These are phyloP conservation scores for Callochromis pleurospilus DNA, from an alignment of 2,113 vertebrate genomes.

Conservation along the genomic window DNA sequence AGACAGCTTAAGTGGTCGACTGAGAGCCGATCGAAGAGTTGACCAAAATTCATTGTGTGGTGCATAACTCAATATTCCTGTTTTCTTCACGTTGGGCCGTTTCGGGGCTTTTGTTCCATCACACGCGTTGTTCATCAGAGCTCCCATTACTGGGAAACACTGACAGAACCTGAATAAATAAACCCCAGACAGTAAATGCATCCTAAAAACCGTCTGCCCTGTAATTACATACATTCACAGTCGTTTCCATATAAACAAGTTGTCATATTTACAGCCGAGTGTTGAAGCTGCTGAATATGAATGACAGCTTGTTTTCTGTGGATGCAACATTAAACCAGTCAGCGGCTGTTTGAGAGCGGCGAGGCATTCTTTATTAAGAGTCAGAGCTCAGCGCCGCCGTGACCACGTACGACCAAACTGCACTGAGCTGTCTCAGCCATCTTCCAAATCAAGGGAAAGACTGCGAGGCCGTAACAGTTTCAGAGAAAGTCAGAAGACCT, in stretches of 20 bases:
- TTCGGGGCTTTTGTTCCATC: slow-evolving; percentile 15
- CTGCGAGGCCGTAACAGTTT: background rate
- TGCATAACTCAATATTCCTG: background rate
- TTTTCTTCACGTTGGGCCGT: background rate
- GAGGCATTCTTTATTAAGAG: background rate
- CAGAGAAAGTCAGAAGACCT: background rate
- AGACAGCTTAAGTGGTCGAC: slow-evolving; percentile 54
- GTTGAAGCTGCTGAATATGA: background rate
- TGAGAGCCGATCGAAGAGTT: background rate
- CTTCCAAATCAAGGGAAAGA: background rate
- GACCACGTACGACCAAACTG: background rate
- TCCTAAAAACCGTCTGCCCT: background rate
- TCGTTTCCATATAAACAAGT: background rate
- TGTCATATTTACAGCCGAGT: background rate
- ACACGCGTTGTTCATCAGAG: slow-evolving; percentile 3
- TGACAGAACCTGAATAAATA: slow-evolving; percentile 18
- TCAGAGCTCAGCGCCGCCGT: background rate
- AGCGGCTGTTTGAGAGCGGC: background rate
- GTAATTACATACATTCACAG: slow-evolving; percentile 22
- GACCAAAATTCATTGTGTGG: background rate
- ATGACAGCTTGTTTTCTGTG: background rate
- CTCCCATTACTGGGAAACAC: slow-evolving; percentile 14
- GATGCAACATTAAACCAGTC: background rate
- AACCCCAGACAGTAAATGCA: background rate
- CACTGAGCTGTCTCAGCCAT: background rate